A percentile compares a stretch with the other conserved stretches of the same genome.
Evolutionary conservation across 2,797 vertebrate genomes (phyloP).

Genomic region (Lindbergichthys nudifrons): DNA sequence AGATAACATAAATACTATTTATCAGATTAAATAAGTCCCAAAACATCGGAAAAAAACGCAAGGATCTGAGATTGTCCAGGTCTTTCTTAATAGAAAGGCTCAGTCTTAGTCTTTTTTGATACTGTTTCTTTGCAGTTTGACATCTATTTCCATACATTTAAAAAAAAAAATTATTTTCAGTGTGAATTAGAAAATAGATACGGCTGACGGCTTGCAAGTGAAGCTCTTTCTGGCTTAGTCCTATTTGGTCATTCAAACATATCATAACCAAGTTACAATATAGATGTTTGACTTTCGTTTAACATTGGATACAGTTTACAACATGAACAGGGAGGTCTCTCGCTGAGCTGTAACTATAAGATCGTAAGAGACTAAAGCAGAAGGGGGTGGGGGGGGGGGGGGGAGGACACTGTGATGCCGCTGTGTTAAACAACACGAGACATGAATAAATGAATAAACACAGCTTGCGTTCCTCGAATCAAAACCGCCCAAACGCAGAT

Average conservation of each 20-base stretch:
- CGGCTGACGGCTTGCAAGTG: no score
- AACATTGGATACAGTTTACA: neutral
- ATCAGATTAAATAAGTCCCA: no score
- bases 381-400: conserved; percentile 23
- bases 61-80: no score
- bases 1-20: no score
- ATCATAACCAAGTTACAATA: neutral
- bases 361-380: conserved; percentile 32
- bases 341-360: conserved; percentile 24
- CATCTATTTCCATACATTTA: no score
- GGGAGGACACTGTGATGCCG: conserved; percentile 5
- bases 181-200: no score
- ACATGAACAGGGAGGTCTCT: conserved; percentile 29
- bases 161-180: no score
- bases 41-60: no score
- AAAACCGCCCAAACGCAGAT: conserved; percentile 60
- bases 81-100: no score
- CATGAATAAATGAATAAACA: neutral
- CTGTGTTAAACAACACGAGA: conserved; percentile 46
- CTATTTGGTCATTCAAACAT: neutral
- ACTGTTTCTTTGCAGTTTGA: no score
- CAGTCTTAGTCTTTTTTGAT: no score
- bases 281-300: neutral
- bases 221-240: neutral
- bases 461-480: conserved; percentile 43